Conservation (phyloP, 2,797 vertebrate genomes). For the Rhinogobio ventralis region DNA sequence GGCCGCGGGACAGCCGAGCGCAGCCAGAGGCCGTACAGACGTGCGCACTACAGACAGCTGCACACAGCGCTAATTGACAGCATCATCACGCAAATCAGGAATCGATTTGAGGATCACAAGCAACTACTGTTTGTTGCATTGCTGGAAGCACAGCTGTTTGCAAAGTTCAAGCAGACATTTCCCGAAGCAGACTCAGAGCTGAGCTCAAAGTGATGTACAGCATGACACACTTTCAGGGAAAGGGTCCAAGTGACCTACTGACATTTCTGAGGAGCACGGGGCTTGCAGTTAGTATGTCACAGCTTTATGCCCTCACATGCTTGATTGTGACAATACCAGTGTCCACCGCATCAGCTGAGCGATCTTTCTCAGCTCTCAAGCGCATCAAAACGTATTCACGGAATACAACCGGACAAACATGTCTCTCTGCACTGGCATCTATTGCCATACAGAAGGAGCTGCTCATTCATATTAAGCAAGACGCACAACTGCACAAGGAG, state of each 20-base stretch:
- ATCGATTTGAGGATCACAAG: not conserved
- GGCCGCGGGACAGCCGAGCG: too few species aligned
- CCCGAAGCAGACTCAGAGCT: not conserved
- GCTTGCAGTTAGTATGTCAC: too few species aligned
- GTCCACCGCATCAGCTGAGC: too few species aligned
- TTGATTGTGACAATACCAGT: too few species aligned
- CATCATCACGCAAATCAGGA: not conserved
- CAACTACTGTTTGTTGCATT: not conserved
- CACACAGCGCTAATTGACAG: not conserved
- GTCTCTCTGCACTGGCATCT: too few species aligned
- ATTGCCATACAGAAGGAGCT: too few species aligned
- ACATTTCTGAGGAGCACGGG: too few species aligned
- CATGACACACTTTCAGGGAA: not conserved
- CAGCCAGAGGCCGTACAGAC: not conserved
- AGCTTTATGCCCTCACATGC: too few species aligned
- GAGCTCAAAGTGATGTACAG: not conserved
- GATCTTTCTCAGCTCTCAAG: not conserved
- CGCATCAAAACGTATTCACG: not conserved
- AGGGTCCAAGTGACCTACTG: too few species aligned
- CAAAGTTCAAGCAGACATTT: not conserved
- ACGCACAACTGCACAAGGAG: too few species aligned
- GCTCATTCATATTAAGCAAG: too few species aligned
- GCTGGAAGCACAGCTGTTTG: not conserved
- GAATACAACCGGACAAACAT: not conserved
- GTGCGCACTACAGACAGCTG: not conserved